Percentiles rank a stretch among this genome's conserved stretches.
Evolutionary conservation across 2,113 vertebrate species (phyloP).

Genomic region (Strix uralensis): DNA sequence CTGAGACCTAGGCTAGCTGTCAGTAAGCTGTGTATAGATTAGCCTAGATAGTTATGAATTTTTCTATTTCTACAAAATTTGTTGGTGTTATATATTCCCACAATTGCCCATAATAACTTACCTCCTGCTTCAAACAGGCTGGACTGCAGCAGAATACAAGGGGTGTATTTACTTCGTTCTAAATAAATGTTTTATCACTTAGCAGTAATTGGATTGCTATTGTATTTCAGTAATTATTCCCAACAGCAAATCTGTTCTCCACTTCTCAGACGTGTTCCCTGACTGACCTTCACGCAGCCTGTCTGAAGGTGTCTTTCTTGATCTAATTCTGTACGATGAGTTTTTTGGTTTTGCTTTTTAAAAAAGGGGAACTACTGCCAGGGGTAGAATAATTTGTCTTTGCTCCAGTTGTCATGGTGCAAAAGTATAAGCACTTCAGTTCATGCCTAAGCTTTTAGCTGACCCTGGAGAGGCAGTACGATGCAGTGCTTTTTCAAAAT

Average conservation of each 20-base stretch:
- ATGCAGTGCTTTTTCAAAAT: background rate
- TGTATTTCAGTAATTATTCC: conserved; percentile 50
- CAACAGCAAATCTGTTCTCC: conserved; percentile 23
- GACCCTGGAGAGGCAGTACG: background rate
- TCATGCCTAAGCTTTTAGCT: conserved; percentile 30
- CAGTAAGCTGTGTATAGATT: background rate
- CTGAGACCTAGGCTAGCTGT: background rate
- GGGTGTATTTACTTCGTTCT: background rate
- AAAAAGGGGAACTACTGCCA: background rate
- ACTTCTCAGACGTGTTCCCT: background rate
- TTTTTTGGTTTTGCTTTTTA: background rate
- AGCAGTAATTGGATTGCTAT: conserved; percentile 49
- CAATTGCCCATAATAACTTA: background rate
- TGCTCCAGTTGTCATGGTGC: background rate
- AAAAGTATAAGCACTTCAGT: conserved; percentile 7
- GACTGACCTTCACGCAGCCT: conserved; percentile 19
- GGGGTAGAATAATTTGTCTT: conserved; percentile 35
- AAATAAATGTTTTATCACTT: conserved; percentile 52
- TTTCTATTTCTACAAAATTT: background rate
- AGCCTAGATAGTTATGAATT: background rate
- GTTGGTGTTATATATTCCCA: background rate
- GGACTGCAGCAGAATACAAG: background rate
- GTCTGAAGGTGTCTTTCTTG: conserved; percentile 27
- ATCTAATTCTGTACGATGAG: background rate
- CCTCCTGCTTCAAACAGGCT: background rate